Conservation (phyloP, 2,113 vertebrate species). For the Nerophis ophidion region DNA sequence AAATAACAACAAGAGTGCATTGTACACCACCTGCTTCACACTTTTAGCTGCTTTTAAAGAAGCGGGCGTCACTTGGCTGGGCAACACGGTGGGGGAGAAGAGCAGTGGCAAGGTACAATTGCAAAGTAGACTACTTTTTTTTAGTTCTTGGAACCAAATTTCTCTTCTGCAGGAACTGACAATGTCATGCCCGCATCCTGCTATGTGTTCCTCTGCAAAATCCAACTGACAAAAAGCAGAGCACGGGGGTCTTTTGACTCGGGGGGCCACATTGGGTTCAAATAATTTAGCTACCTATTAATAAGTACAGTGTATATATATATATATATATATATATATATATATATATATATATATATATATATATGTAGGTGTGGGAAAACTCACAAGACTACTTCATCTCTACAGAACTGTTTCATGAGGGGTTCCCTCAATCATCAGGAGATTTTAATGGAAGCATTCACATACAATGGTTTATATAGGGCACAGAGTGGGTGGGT, state of each 20-base stretch:
- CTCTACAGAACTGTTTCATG: no score
- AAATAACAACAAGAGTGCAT: slow-evolving; percentile 72
- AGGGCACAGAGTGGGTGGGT: no score
- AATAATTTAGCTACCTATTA: no score
- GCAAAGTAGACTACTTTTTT: neutral
- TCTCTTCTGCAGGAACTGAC: neutral
- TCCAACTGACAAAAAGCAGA: slow-evolving; percentile 64
- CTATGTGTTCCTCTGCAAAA: neutral
- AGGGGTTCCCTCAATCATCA: no score
- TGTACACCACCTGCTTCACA: slow-evolving; percentile 72
- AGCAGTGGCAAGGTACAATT: neutral
- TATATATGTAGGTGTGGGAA: no score
- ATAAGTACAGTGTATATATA: no score
- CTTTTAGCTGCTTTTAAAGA: slow-evolving; percentile 69
- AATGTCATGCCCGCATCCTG: neutral
- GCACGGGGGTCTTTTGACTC: slow-evolving; percentile 12
- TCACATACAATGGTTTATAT: no score
- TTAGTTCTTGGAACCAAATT: neutral
- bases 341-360: no score
- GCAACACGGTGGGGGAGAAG: slow-evolving; percentile 22
- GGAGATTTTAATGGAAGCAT: no score
- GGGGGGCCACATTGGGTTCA: no score
- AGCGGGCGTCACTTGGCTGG: slow-evolving; percentile 53
- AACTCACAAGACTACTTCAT: no score
- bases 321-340: no score